Evolutionary conservation across 2,797 vertebrate species (phyloP).

Genomic region (Leucoraja ocellata): DNA sequence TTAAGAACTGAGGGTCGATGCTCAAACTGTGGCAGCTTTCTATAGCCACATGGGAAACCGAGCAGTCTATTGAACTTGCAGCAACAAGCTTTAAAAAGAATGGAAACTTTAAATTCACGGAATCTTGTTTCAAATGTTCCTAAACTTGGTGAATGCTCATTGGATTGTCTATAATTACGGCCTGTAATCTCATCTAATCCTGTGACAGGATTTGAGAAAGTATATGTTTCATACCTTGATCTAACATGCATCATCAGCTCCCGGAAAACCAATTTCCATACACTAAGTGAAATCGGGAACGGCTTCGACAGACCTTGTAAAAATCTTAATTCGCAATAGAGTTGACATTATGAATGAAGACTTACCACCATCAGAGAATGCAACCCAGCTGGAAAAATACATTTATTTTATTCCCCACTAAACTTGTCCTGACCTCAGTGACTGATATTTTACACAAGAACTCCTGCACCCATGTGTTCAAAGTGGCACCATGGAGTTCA

Average conservation of each 20-base stretch:
- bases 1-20: neutral
- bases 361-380: too few species aligned
- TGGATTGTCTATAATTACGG: too few species aligned
- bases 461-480: neutral
- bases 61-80: neutral
- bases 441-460: neutral
- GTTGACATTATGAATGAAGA: too few species aligned
- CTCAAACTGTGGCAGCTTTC: neutral
- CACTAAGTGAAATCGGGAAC: neutral
- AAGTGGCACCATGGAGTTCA: neutral
- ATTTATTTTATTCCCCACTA: neutral
- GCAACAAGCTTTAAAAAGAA: neutral
- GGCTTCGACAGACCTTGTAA: neutral
- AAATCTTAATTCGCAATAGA: too few species aligned
- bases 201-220: neutral
- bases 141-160: neutral
- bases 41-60: neutral
- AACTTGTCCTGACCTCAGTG: neutral
- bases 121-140: neutral
- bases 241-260: neutral
- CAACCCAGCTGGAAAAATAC: neutral
- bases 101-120: neutral
- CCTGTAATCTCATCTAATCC: neutral
- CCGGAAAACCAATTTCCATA: neutral
- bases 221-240: neutral